Conservation (phyloP, 2,888 invertebrate species). For the Campaea margaritaria region DNA sequence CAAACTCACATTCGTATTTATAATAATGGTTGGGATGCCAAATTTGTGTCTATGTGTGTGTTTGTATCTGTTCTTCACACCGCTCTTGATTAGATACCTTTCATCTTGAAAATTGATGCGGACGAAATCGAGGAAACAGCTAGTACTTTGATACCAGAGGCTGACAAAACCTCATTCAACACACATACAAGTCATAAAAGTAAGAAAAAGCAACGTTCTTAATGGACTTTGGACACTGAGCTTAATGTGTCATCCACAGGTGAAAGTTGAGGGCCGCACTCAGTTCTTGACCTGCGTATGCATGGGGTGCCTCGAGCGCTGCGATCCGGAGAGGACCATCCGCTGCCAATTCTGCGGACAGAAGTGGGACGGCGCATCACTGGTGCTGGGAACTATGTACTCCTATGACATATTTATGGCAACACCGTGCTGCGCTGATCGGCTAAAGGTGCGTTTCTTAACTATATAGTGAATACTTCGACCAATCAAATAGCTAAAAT, state of each 20-base stretch:
- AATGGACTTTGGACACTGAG: background rate
- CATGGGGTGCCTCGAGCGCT: conserved; percentile 96
- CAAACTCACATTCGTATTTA: too few relatives aligned
- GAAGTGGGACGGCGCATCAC: conserved; percentile 96
- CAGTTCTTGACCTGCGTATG: conserved; percentile 97
- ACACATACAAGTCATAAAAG: too few relatives aligned
- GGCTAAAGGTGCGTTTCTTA: conserved; percentile 89
- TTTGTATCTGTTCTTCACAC: too few relatives aligned
- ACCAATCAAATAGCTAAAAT: too few relatives aligned
- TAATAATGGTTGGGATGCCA: too few relatives aligned
- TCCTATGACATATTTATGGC: conserved; percentile 99
- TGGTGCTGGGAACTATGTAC: conserved; percentile 98
- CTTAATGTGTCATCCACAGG: conserved; percentile 81
- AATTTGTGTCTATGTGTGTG: too few relatives aligned
- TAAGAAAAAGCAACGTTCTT: background rate
- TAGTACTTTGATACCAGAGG: too few relatives aligned
- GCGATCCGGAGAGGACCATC: conserved; percentile 89
- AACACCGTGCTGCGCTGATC: conserved; percentile 97
- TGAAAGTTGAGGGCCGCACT: conserved; percentile 95
- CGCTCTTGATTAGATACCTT: too few relatives aligned
- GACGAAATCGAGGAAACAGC: too few relatives aligned
- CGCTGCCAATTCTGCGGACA: conserved; percentile 94
- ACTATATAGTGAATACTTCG: too few relatives aligned
- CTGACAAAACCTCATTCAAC: too few relatives aligned
- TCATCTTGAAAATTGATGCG: too few relatives aligned